Evolutionary conservation across 2,113 vertebrate species (phyloP).

Genomic region (Nesospiza acunhae): DNA sequence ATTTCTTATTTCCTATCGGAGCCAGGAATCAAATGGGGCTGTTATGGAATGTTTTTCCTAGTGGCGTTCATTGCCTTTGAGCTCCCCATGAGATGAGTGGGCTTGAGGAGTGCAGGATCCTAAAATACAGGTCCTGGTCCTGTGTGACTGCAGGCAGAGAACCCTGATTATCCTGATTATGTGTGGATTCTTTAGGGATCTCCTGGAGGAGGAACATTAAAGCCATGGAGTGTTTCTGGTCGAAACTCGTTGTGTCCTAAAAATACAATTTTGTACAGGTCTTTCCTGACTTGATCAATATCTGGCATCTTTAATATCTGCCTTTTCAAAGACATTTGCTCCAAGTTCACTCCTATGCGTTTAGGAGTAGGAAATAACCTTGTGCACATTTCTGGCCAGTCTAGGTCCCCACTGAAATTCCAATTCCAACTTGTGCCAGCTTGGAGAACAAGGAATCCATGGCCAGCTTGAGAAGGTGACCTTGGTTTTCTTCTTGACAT

Average conservation of each 20-base stretch:
- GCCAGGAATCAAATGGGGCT: constrained; percentile 8
- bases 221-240: neutral
- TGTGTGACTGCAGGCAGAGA: neutral
- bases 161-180: neutral
- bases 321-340: neutral
- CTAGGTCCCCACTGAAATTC: neutral
- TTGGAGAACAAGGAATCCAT: neutral
- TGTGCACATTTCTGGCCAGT: neutral
- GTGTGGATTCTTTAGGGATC: neutral
- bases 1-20: neutral
- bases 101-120: neutral
- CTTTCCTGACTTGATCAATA: neutral
- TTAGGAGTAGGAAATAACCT: neutral
- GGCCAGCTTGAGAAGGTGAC: neutral
- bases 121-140: neutral
- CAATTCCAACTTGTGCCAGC: neutral
- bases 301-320: neutral
- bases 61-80: neutral
- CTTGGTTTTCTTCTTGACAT: neutral
- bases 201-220: neutral
- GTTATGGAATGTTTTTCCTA: neutral
- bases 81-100: neutral
- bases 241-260: rapidly evolving
- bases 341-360: neutral
- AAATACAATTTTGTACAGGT: neutral